Evolutionary conservation across 2,888 invertebrate genomes (phyloP).

Genomic region (Lepidocyrtoides sp.): DNA sequence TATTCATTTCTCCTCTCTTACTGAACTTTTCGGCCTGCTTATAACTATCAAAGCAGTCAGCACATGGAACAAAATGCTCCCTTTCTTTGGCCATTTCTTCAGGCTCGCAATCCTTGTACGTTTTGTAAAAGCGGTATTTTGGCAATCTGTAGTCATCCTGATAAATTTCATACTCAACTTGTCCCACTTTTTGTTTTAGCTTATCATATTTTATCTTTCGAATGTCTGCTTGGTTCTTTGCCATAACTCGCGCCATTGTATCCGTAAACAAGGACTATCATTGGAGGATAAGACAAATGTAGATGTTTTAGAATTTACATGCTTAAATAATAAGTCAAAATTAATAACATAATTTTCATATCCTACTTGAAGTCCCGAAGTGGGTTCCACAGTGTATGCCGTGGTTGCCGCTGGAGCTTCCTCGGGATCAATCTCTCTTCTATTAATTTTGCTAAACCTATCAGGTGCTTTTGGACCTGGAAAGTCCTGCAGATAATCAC

Average conservation of each 20-base stretch:
- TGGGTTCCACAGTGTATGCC: conserved; percentile 61
- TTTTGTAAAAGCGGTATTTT: conserved; percentile 73
- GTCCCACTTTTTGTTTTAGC: conserved; percentile 64
- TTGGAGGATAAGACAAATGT: too few species aligned
- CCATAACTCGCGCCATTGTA: conserved; percentile 58
- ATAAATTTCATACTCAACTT: conserved; percentile 78
- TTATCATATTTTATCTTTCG: conserved; percentile 70
- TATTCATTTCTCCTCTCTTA: conserved; percentile 36
- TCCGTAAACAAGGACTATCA: conserved; percentile 59
- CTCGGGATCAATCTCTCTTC: background rate
- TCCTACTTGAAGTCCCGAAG: conserved; percentile 66
- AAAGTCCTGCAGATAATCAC: conserved; percentile 57
- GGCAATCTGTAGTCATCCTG: conserved; percentile 76
- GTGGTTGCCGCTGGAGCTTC: conserved; percentile 36
- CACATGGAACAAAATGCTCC: conserved; percentile 70
- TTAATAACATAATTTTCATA: too few species aligned
- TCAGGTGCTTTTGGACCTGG: conserved; percentile 49
- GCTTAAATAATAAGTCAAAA: background rate
- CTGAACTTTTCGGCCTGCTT: conserved; percentile 63
- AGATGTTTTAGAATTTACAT: background rate
- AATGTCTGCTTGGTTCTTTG: conserved; percentile 69
- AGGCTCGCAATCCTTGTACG: conserved; percentile 63
- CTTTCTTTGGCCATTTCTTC: conserved; percentile 57
- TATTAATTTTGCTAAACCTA: conserved; percentile 40
- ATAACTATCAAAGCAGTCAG: conserved; percentile 68